These are phyloP conservation scores for Athripsodes cinereus DNA, from an alignment of 2,888 invertebrate species.

Conservation along the genomic window DNA sequence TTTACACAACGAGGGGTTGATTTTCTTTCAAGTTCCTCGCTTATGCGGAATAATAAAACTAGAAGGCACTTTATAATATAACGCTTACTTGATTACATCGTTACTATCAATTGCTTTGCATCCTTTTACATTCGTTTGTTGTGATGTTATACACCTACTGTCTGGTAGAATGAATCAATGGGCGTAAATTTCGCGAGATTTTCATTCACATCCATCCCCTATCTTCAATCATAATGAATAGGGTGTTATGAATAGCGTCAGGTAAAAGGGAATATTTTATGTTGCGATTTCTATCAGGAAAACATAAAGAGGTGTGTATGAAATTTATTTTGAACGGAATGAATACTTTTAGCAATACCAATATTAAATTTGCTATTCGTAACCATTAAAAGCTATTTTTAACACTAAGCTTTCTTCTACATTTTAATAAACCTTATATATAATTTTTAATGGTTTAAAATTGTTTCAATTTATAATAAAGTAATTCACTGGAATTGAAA, in stretches of 20 bases:
- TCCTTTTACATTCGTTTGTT: neutral
- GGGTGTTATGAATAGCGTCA: constrained; percentile 11
- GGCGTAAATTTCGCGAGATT: constrained; percentile 4
- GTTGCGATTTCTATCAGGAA: constrained; percentile 11
- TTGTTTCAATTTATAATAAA: too few relatives aligned
- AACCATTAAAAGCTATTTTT: too few relatives aligned
- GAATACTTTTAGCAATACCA: too few relatives aligned
- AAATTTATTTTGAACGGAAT: too few relatives aligned
- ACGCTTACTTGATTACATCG: neutral
- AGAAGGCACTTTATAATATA: neutral
- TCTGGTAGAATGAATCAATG: neutral
- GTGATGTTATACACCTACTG: neutral
- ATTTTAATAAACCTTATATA: too few relatives aligned
- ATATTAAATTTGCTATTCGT: too few relatives aligned
- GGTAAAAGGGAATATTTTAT: constrained; percentile 7
- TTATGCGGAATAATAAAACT: neutral
- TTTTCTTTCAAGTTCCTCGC: neutral
- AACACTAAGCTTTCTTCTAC: too few relatives aligned
- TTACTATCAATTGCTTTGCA: neutral
- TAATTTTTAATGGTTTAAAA: too few relatives aligned
- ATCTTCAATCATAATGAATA: neutral
- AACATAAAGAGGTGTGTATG: constrained; percentile 5
- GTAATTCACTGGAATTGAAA: too few relatives aligned
- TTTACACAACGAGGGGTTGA: constrained; percentile 3
- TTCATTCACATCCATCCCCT: constrained; percentile 5